Base-by-base conservation (phyloP, 2,113 vertebrate genomes). In the Ictalurus furcatus region DNA sequence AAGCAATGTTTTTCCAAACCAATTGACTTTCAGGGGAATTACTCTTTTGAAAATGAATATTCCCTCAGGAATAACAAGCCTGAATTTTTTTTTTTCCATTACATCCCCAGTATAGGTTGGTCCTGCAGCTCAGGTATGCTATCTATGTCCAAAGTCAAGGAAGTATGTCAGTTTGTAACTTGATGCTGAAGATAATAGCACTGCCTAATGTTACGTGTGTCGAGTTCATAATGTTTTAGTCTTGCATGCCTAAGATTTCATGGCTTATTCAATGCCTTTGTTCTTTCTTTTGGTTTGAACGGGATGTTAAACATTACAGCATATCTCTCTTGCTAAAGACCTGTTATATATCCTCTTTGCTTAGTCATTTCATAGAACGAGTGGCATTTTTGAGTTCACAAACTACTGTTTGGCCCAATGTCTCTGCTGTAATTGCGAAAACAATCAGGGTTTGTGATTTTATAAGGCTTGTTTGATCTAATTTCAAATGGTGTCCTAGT, bases 391-490 rank as follows among this genome's bases (percentile, higher is more conserved):
- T 87, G 69, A 87, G 94, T 94, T 93, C 90, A 92, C 90, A 94
- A 91, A 91, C 88, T 88, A 91, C 84, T 89, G 88, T 73, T 78
- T 69, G 90, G 84, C 90, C 83, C 88, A 90, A 80, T 91, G 87
- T 93, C 90, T 95, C 92, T 92, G 90, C 91, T 92, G 91, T 91
- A 90, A 90, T 59, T 92, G 92, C 92, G 90, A 92, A 89, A 91
- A 92, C 91, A 92, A 92, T 91, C 93, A 92, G 89, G 91, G 92
- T 91, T 92, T 90, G 92, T 90, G 93, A 92, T 95, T 95, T 96
- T 94, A 90, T 95, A 95, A 93, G 93, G 93, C 93, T 95, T 93
- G 93, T 94, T 93, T 96, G 94, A 94, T 95, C 95, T 94, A 91
- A 95, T 95, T 95, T 95, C 93, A 91, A 91, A 91, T 82, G 94